Conservation (phyloP, 1,140 invertebrate genomes). For the Acromyrmex heyeri region DNA sequence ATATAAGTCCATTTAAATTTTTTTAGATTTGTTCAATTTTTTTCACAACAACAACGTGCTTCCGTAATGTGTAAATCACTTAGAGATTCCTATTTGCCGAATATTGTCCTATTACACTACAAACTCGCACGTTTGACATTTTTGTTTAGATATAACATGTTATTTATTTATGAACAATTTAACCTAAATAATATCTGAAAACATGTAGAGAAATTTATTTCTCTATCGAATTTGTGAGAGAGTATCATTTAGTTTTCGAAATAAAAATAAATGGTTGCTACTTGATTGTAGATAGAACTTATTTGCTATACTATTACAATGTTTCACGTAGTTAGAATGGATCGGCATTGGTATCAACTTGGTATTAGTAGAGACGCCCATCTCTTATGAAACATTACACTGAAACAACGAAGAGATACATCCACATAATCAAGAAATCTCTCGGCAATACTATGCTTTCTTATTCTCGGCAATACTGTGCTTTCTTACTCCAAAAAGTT, state of each 20-base stretch:
- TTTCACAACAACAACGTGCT: background rate
- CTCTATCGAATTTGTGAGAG: background rate
- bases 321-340: background rate
- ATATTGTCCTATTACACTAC: background rate
- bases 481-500: slow-evolving; percentile 42
- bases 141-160: background rate
- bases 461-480: slow-evolving; percentile 1
- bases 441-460: slow-evolving; percentile 6
- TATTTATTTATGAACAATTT: background rate
- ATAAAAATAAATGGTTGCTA: background rate
- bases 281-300: slow-evolving; percentile 2
- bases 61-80: slow-evolving; percentile 22
- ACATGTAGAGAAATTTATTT: background rate
- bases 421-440: slow-evolving; percentile 19
- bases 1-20: slow-evolving; percentile 29
- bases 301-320: background rate
- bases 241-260: background rate
- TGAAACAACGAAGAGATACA: slow-evolving; percentile 19
- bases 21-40: slow-evolving; percentile 37
- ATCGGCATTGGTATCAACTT: slow-evolving; percentile 12
- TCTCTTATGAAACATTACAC: slow-evolving; percentile 18
- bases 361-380: background rate
- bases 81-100: slow-evolving; percentile 6
- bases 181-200: background rate
- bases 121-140: background rate